Base-by-base conservation (phyloP, 2,797 vertebrate genomes). In the Lepilemur ruficaudatus region DNA sequence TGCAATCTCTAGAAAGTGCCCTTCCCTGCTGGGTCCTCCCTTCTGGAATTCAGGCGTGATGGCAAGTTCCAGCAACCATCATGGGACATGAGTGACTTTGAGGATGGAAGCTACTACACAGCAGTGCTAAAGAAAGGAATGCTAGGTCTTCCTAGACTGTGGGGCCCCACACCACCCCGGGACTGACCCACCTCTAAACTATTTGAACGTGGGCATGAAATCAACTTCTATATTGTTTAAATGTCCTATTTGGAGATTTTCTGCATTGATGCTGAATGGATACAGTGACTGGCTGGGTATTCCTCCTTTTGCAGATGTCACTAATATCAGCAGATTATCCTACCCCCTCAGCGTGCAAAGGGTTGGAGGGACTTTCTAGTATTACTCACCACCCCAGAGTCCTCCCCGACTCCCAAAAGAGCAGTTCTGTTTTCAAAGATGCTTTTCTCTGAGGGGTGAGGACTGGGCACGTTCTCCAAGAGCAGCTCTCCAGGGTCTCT, bases 61-160 rank as follows among this genome's bases (percentile, higher is more conserved):
- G 76, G 79, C 13, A 7, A 91, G 65, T 28, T 48, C 59, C 9
- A 32, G n/a, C 3, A 17, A 32, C 73, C 15, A 0, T 1, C 73
- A 6, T 7, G 50, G 46, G 69, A 30, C 48, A 4, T 0, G 2
- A 38, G 57, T 10, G 4, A 28, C 46, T 43, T 2, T 10, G 70
- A 38, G 67, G n/a, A 67, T 8, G 1, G 88, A 83, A 83, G 57
- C 28, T 38, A 8, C 10, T 14, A 0, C 20, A 0, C 0, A 3
- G 2, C 41, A 87, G 67, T 48, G 25, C 52, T 0, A 12, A 70
- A 91, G 35, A 7, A 17, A 76, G 43, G 41, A 46, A 59, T 1
- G 1, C 7, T 0, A 11, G 55, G 25, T 0, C 52, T 57, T 87
- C 5, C 13, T 0, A 50, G 52, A 25, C 69, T 0, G 9, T 1